Conservation (phyloP, 35 echinoderm and acorn worm species). For the Ophiothrix spiculata region DNA sequence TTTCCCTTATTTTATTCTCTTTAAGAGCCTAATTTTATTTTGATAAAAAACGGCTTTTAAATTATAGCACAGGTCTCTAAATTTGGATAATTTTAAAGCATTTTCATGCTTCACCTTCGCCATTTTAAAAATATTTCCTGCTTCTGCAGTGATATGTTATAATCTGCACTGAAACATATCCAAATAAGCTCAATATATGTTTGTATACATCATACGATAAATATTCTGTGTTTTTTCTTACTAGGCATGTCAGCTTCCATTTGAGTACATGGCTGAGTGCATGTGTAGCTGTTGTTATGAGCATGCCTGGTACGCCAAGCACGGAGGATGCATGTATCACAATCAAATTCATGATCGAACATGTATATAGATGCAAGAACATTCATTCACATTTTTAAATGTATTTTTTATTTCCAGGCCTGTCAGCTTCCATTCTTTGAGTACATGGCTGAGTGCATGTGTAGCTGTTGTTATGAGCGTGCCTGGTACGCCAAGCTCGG, state of each 20-base stretch:
- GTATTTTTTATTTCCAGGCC: conserved; percentile 38
- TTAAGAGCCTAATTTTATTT: too few relatives aligned
- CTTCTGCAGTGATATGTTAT: too few relatives aligned
- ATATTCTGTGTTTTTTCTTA: neutral
- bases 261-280: conserved; percentile 89
- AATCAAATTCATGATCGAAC: conserved; percentile 98
- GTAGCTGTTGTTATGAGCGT: conserved; percentile 88
- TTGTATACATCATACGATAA: too few relatives aligned
- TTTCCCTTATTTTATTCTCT: too few relatives aligned
- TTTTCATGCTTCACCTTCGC: too few relatives aligned
- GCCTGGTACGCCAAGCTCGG: conserved; percentile 98
- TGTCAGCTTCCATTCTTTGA: conserved; percentile 94
- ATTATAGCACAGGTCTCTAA: too few relatives aligned
- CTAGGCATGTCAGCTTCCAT: conserved; percentile 87
- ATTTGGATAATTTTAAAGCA: too few relatives aligned
- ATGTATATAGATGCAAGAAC: conserved; percentile 73
- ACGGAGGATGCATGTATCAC: conserved; percentile 88
- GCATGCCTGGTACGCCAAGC: conserved; percentile 94
- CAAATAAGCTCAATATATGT: too few relatives aligned
- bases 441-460: conserved; percentile 92
- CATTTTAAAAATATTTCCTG: too few relatives aligned
- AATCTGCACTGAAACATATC: too few relatives aligned
- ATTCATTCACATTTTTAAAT: too few relatives aligned
- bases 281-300: conserved; percentile 98
- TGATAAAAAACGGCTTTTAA: too few relatives aligned